Evolutionary conservation across 2,113 vertebrate species (phyloP).

Genomic region (Oncorhynchus mykiss): DNA sequence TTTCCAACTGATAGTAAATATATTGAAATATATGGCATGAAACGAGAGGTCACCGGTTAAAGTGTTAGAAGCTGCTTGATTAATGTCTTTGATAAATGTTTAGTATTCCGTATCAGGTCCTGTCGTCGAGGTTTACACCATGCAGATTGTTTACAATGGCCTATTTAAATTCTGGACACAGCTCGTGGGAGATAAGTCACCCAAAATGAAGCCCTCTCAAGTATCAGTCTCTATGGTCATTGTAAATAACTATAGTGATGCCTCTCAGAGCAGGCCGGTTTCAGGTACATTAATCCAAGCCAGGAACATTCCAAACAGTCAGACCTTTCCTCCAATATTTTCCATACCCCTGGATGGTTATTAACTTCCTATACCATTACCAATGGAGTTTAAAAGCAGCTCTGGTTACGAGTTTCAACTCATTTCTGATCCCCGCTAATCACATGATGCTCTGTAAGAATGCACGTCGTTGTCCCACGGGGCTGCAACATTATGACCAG

Average conservation of each 20-base stretch:
- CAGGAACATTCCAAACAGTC: neutral
- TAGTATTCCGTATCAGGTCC: neutral
- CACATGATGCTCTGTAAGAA: constrained; percentile 7
- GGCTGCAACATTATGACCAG: neutral
- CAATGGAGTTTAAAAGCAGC: constrained; percentile 32
- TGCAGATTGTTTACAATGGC: neutral
- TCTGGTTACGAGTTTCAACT: constrained; percentile 20
- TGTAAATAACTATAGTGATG: neutral
- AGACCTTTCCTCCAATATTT: constrained; percentile 13
- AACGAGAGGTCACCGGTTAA: neutral
- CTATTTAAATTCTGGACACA: neutral
- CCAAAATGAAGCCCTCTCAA: neutral
- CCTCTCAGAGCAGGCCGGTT: neutral
- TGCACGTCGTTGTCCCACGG: neutral
- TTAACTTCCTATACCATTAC: neutral
- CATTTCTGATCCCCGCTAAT: neutral
- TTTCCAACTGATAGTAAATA: neutral
- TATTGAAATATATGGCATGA: neutral
- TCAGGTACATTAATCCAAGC: neutral
- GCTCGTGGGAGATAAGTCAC: neutral
- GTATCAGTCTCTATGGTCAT: neutral
- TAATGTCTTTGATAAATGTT: neutral
- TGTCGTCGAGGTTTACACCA: neutral
- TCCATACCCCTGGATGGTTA: neutral
- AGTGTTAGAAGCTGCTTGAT: neutral